Evolutionary conservation across 2,888 invertebrate species (phyloP).

Genomic region (Miltochrista miniata): DNA sequence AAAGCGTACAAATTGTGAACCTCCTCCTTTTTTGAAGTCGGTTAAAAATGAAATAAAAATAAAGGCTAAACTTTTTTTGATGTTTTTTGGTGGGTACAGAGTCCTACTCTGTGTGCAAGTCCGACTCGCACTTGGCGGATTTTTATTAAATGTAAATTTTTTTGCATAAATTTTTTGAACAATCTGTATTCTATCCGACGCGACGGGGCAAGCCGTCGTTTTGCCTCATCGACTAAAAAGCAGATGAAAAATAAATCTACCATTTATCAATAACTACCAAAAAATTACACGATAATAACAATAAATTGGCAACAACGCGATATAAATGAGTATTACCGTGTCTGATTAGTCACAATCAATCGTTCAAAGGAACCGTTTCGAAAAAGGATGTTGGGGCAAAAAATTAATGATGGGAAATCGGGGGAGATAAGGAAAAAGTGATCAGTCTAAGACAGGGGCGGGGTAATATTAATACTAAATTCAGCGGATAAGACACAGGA

Average conservation of each 20-base stretch:
- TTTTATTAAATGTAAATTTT: too few species aligned
- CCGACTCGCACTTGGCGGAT: too few species aligned
- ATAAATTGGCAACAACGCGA: constrained; percentile 44
- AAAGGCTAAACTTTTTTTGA: too few species aligned
- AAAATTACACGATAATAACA: constrained; percentile 17
- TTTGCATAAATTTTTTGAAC: neutral
- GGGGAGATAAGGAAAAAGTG: constrained; percentile 55
- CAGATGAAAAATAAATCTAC: neutral
- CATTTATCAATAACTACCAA: neutral
- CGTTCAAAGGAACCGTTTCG: constrained; percentile 47
- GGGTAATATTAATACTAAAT: constrained; percentile 56
- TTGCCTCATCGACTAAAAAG: neutral
- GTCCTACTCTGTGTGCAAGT: too few species aligned
- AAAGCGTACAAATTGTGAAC: too few species aligned
- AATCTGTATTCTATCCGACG: neutral
- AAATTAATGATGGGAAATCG: constrained; percentile 70
- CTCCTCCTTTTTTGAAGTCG: too few species aligned
- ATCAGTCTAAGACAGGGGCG: constrained; percentile 27
- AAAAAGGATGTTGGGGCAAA: constrained; percentile 48
- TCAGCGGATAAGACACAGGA: constrained; percentile 40
- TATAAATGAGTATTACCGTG: constrained; percentile 57
- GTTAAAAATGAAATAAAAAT: too few species aligned
- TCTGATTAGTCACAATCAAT: constrained; percentile 68
- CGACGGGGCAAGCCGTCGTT: neutral
- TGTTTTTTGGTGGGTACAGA: too few species aligned